Evolutionary conservation across 30 jellyfish, hydroid and myxozoan species (phyloP), one percentile per base, ranked within the genome.

Genomic region (Hydra vulgaris): DNA sequence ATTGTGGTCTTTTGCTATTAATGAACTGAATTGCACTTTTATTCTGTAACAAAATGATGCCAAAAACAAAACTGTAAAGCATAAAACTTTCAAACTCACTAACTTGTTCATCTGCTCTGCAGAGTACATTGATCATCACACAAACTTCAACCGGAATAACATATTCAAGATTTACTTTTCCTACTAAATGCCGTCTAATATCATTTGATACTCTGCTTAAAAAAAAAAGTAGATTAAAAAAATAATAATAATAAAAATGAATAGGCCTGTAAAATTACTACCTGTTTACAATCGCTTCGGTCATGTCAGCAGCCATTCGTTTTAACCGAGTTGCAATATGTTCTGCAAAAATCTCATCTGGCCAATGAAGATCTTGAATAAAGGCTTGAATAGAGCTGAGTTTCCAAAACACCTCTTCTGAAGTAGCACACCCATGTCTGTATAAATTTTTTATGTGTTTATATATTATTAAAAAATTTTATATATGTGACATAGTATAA

Each of bases 281-380:
- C 97, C 97, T 89, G 23, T 78, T 73, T 7, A 86, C 86, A 54
- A 87, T 87, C 18, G 97, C 95, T 83, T 85, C 95, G 70, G 89
- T 82, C 97, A 89, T 89, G 69, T 89, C 97, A 53, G 97, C 81
- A 21, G 97, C 97, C 95, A 89, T 86, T 17, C 85, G 87, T 78
- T 86, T 85, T 79, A 89, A 74, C 54, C 97, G 94, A 69, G 74
- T 87, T 76, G 72, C 79, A 81, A 89, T 26, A 77, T 89, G 97
- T 15, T 73, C 87, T 8, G 94, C 95, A 71, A 89, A 84, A 17
- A 79, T 95, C 7, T 89, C 97, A 27, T 85, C 95, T 4, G 97
- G 97, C 97, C 97, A 89, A 69, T 89, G 97, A 19, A 89, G 94
- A 71, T 89, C 97, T n/a, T 90, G 97, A 3, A 89, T 85, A 69